phyloP scores from a whole-genome alignment of 2,888 invertebrate species.

The Lypha dubia region DNA sequence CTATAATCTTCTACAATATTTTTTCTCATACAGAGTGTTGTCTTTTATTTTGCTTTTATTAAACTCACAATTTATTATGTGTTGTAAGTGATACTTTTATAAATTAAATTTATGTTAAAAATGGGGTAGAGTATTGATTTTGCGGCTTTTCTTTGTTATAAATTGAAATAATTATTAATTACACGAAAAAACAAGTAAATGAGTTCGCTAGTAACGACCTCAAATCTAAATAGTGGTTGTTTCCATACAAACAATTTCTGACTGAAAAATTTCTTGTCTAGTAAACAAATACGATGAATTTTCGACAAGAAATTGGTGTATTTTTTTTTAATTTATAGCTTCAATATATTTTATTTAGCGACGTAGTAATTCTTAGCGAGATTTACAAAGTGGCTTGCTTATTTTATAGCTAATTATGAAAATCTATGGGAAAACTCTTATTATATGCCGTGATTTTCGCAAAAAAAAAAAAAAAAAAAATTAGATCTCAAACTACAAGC shows the following conservation, averaged over 20 bases:
- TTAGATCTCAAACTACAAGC: no score
- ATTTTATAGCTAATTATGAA: no score
- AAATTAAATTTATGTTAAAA: constrained; percentile 5
- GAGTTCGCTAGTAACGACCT: neutral
- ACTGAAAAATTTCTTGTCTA: neutral
- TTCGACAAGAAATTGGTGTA: no score
- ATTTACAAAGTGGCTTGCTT: no score
- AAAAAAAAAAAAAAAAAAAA: no score
- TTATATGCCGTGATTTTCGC: no score
- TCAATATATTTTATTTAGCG: no score
- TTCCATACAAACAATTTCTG: neutral
- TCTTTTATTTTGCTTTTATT: constrained; percentile 40
- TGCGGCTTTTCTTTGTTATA: neutral
- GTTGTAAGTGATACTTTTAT: constrained; percentile 43
- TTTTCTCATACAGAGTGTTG: constrained; percentile 15
- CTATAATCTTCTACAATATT: constrained; percentile 11
- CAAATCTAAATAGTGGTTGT: neutral
- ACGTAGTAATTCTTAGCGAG: no score
- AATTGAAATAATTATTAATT: constrained; percentile 12
- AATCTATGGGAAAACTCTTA: no score
- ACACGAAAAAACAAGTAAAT: neutral
- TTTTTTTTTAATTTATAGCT: no score
- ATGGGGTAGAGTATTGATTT: neutral
- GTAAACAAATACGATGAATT: no score
- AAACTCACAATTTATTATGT: constrained; percentile 37